Percentiles rank a stretch among this genome's conserved stretches.
phyloP scores from a whole-genome alignment of 2,113 vertebrate species.

The Chamaea fasciata region DNA sequence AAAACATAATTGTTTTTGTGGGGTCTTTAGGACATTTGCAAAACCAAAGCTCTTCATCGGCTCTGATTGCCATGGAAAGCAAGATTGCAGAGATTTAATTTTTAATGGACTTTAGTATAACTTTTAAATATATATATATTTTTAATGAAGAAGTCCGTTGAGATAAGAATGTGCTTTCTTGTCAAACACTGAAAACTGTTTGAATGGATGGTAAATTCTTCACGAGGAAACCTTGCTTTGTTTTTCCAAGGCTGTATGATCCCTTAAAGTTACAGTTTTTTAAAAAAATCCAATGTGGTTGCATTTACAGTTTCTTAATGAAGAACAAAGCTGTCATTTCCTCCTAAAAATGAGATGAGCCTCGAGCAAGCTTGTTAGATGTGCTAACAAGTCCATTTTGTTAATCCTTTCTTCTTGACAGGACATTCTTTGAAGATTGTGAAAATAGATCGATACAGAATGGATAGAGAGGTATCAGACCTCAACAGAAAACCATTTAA shows the following conservation, averaged over 20 bases:
- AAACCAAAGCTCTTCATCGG: constrained; percentile 20
- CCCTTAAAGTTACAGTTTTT: not conserved
- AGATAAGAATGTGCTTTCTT: not conserved
- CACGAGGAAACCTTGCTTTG: not conserved
- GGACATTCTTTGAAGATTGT: not conserved
- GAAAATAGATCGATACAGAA: not conserved
- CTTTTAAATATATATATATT: not conserved
- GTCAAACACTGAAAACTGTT: not conserved
- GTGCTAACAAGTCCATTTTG: not conserved
- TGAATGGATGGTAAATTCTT: not conserved
- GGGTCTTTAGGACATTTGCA: constrained; percentile 20
- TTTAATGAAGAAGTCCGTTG: not conserved
- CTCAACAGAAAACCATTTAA: not conserved
- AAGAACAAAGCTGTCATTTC: not conserved
- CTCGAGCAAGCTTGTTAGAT: not conserved
- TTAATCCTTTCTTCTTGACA: not conserved
- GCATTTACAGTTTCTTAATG: not conserved
- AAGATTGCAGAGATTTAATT: not conserved
- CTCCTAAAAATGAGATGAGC: not conserved
- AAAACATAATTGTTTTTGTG: constrained; percentile 9
- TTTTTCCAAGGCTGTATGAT: not conserved
- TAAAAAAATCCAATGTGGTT: not conserved
- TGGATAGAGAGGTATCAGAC: not conserved
- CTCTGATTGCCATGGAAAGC: not conserved
- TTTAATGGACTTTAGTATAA: not conserved